Evolutionary conservation across 2,888 invertebrate genomes (phyloP).

Genomic region (Neoascia interrupta): DNA sequence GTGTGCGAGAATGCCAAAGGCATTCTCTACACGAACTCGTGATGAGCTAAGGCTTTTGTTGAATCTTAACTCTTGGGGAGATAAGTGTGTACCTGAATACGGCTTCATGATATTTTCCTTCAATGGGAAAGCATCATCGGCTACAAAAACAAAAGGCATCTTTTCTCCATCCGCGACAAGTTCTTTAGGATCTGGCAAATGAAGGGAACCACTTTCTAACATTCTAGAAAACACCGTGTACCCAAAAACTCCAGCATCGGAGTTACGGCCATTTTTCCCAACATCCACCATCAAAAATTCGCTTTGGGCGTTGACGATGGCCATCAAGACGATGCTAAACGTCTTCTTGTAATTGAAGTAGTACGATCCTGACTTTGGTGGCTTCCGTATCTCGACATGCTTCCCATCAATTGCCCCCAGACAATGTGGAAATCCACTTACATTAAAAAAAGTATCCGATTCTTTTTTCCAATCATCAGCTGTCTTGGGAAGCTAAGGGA

Average conservation of each 20-base stretch:
- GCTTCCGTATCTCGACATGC: slow-evolving; percentile 29
- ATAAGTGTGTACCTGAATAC: too few relatives aligned
- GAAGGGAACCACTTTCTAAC: too few relatives aligned
- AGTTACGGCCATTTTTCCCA: slow-evolving; percentile 47
- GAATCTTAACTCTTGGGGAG: too few relatives aligned
- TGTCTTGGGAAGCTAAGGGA: too few relatives aligned
- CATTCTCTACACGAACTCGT: slow-evolving; percentile 44
- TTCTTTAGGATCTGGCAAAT: too few relatives aligned
- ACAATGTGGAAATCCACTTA: too few relatives aligned
- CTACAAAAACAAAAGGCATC: too few relatives aligned
- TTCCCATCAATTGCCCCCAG: slow-evolving; percentile 48
- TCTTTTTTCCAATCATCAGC: too few relatives aligned
- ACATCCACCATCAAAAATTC: slow-evolving; percentile 40
- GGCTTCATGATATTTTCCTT: too few relatives aligned
- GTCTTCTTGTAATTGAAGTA: slow-evolving; percentile 19
- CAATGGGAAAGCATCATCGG: too few relatives aligned
- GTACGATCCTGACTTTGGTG: slow-evolving; percentile 33
- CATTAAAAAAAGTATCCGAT: too few relatives aligned
- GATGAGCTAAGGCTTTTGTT: slow-evolving; percentile 25
- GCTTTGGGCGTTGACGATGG: slow-evolving; percentile 40
- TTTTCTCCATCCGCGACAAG: too few relatives aligned
- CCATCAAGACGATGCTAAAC: slow-evolving; percentile 48
- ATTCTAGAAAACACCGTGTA: slow-evolving; percentile 41
- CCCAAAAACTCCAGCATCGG: slow-evolving; percentile 43
- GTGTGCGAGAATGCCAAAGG: slow-evolving; percentile 68